These are phyloP conservation scores for Drosophila tanythrix DNA, from an alignment of 2,888 invertebrate genomes.

Conservation along the genomic window DNA sequence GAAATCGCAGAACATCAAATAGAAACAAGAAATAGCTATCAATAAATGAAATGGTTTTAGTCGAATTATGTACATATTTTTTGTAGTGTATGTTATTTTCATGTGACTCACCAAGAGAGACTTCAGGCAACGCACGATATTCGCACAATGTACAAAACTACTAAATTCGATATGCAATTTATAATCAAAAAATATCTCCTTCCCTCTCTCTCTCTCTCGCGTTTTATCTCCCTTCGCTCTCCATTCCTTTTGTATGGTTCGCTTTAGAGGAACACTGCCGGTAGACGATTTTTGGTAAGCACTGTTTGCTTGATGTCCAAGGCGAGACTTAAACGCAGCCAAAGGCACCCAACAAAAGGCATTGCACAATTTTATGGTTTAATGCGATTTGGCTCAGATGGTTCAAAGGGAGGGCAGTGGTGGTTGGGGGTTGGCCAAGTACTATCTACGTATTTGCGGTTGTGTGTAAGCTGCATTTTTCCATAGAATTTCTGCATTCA, in stretches of 20 bases:
- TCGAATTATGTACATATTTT: background rate
- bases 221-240: background rate
- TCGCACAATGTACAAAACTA: slow-evolving; percentile 72
- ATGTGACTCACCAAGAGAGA: slow-evolving; percentile 30
- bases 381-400: slow-evolving; percentile 63
- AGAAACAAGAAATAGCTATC: background rate
- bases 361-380: slow-evolving; percentile 57
- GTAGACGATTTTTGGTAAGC: slow-evolving; percentile 59
- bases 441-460: slow-evolving; percentile 49
- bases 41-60: background rate
- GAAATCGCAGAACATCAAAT: background rate
- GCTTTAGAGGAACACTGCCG: slow-evolving; percentile 53
- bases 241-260: slow-evolving; percentile 16
- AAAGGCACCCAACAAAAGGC: slow-evolving; percentile 57
- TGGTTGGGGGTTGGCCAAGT: slow-evolving; percentile 4
- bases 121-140: slow-evolving; percentile 66
- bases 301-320: slow-evolving; percentile 56
- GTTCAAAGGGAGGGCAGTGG: background rate
- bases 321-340: slow-evolving; percentile 70
- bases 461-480: slow-evolving; percentile 36
- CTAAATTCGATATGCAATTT: slow-evolving; percentile 79
- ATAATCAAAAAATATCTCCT: slow-evolving; percentile 37
- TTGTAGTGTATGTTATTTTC: background rate
- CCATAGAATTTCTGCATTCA: slow-evolving; percentile 20
- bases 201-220: background rate